Conservation (phyloP, 2,113 vertebrate species). For the Scartelaos histophorus region DNA sequence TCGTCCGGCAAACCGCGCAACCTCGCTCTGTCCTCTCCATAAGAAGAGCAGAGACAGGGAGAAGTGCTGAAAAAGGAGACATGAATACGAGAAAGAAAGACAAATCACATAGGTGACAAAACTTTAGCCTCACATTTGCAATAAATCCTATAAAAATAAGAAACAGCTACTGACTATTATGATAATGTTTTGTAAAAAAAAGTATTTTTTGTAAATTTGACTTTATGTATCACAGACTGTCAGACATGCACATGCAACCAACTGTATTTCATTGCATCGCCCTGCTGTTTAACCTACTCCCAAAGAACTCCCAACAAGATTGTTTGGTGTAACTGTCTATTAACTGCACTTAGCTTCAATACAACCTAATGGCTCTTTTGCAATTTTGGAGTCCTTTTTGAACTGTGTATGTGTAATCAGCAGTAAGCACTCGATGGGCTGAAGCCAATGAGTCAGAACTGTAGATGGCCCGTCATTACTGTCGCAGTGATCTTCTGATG, state of each 20-base stretch:
- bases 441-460: conserved; percentile 35
- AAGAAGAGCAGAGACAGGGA: conserved; percentile 23
- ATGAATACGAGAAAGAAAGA: conserved; percentile 16
- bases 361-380: conserved; percentile 63
- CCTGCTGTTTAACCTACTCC: background rate
- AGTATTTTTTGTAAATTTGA: background rate
- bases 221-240: background rate
- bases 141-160: background rate
- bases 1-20: conserved; percentile 43
- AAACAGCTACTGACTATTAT: background rate
- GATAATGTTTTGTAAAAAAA: no score
- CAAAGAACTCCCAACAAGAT: background rate
- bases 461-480: conserved; percentile 23
- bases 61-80: conserved; percentile 12
- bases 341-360: conserved; percentile 37
- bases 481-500: conserved; percentile 25
- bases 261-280: conserved; percentile 1
- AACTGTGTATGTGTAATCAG: conserved; percentile 49
- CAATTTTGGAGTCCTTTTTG: conserved; percentile 41
- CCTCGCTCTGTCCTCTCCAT: conserved; percentile 56
- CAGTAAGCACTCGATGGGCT: conserved; percentile 24
- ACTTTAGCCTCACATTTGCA: background rate
- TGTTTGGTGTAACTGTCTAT: conserved; percentile 30
- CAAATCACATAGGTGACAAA: background rate
- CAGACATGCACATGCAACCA: background rate